Percentiles rank a stretch among this genome's conserved stretches.
Conservation (phyloP, 2,888 invertebrate species). For the Andricus curvator region DNA sequence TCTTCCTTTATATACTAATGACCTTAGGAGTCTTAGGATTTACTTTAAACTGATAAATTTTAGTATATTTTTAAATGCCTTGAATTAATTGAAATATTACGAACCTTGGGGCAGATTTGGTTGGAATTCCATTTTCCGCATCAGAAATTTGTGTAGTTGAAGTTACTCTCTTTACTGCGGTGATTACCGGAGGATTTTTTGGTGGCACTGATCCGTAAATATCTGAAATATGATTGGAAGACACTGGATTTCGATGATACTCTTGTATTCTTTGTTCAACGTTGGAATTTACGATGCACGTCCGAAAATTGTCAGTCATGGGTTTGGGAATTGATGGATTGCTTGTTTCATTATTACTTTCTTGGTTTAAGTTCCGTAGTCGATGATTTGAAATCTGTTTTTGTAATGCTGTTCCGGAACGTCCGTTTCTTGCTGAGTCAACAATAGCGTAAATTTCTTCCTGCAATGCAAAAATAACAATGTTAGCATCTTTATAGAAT, state of each 20-base stretch:
- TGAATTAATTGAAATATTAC: constrained; percentile 2
- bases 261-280: constrained; percentile 29
- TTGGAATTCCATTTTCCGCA: constrained; percentile 14
- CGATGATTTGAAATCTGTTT: constrained; percentile 71
- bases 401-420: constrained; percentile 55
- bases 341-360: constrained; percentile 11
- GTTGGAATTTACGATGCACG: constrained; percentile 13
- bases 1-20: no score
- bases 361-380: constrained; percentile 13
- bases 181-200: constrained; percentile 72
- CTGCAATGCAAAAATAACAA: constrained; percentile 35
- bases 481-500: background rate
- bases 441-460: constrained; percentile 58
- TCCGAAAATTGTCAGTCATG: background rate
- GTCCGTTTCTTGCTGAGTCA: constrained; percentile 2
- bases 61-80: background rate
- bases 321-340: constrained; percentile 2
- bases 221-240: constrained; percentile 46
- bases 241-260: constrained; percentile 36
- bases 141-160: constrained; percentile 59
- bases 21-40: no score
- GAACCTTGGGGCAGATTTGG: constrained; percentile 5
- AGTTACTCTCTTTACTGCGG: constrained; percentile 66
- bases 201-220: constrained; percentile 58
- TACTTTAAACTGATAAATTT: no score